phyloP scores from a whole-genome alignment of 2,888 invertebrate genomes.

The Eupithecia insigniata region DNA sequence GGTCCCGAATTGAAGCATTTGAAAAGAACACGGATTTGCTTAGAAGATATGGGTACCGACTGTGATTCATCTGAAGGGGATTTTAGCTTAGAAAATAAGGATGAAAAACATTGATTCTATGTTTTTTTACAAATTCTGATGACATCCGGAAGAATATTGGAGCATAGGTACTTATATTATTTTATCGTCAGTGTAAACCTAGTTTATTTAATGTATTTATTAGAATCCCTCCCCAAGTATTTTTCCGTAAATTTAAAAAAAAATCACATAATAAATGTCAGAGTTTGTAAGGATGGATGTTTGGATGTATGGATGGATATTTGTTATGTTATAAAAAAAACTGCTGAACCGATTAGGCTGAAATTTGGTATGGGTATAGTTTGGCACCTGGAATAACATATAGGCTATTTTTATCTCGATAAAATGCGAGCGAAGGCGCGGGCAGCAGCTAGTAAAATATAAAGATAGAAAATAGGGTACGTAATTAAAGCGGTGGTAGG shows the following conservation, averaged over 20 bases:
- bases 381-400: too few relatives aligned
- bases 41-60: slow-evolving; percentile 17
- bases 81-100: slow-evolving; percentile 15
- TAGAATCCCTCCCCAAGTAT: too few relatives aligned
- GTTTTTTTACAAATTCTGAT: neutral
- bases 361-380: too few relatives aligned
- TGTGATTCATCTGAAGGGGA: slow-evolving; percentile 36
- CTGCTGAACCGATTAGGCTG: too few relatives aligned
- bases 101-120: neutral
- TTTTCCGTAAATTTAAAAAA: too few relatives aligned
- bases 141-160: neutral
- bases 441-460: too few relatives aligned
- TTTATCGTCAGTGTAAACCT: neutral
- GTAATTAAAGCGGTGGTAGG: neutral
- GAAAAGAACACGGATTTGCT: slow-evolving; percentile 33
- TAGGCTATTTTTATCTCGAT: too few relatives aligned
- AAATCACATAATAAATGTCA: too few relatives aligned
- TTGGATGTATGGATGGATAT: too few relatives aligned
- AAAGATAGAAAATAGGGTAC: neutral
- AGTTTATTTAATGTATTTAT: neutral
- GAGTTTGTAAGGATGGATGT: too few relatives aligned
- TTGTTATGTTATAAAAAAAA: too few relatives aligned
- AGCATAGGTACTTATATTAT: neutral
- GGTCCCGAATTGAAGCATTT: slow-evolving; percentile 35
- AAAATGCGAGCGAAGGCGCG: too few relatives aligned